Evolutionary conservation across 1,140 invertebrate genomes (phyloP), one percentile per base, ranked within the genome.

Genomic region (Caenorhabditis inopinata): DNA sequence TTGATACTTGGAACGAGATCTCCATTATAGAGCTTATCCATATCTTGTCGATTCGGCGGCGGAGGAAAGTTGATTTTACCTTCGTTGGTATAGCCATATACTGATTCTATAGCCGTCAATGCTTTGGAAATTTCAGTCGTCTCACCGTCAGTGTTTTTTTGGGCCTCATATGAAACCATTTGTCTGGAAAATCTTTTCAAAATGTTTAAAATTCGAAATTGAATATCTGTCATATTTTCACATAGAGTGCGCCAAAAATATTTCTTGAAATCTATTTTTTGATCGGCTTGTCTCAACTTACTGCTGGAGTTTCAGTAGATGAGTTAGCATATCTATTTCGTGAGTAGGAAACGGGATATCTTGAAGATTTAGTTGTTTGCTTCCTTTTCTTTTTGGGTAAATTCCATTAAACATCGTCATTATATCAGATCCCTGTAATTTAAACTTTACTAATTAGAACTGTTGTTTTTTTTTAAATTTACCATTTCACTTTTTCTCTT

Each of bases 321-420:
- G 53, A 46, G 38, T 11, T 27, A 89, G 87, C 85, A 89, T 88
- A 53, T 84, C 84, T 29, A 83, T 51, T 46, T 85, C 82, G 18
- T 80, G 68, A 73, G 86, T 87, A 45, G 85, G 78, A 51, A 86
- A 87, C 21, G 88, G 79, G 35, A 89, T 83, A 58, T 90, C 89
- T 83, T 89, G 89, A 53, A 88, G 89, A 79, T 87, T 86, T 83
- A 89, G 83, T 38, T 84, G 75, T 45, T 76, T 48, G 6, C 45
- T 27, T 0, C 42, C 46, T 35, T 49, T 76, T 45, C 21, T 6
- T 21, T 45, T 46, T 16, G 38, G 75, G 18, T 29, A 18, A 35
- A 79, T 74, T 23, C 86, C 90, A 91, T 51, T 58, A 5, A 47
- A 58, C 76, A 49, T 49, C 9, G 12, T 5, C n/a, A 25, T 6